Conservation (phyloP, 1,140 invertebrate species). For the Phymorhynchus buccinoides region DNA sequence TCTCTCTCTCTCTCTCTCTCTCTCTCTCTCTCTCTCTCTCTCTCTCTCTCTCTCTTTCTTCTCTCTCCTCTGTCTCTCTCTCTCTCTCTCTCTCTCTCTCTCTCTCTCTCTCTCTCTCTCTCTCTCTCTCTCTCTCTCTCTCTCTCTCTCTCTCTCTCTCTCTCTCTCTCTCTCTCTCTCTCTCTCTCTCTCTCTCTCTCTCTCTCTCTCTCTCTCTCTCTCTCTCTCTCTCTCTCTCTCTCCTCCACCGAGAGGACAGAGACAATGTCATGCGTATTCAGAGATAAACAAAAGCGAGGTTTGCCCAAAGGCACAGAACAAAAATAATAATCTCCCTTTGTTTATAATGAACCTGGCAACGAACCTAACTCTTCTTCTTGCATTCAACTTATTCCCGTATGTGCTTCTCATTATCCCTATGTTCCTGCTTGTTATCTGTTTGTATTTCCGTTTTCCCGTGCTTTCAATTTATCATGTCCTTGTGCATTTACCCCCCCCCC, state of each 20-base stretch:
- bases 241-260: too few relatives aligned
- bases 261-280: too few relatives aligned
- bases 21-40: neutral
- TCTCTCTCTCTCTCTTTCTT: neutral
- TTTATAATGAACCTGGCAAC: too few relatives aligned
- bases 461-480: neutral
- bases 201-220: constrained; percentile 1
- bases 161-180: neutral
- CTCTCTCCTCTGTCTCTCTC: neutral
- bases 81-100: neutral
- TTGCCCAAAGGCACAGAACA: too few relatives aligned
- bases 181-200: neutral
- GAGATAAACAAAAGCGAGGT: too few relatives aligned
- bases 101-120: neutral
- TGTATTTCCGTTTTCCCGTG: neutral
- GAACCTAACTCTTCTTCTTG: neutral
- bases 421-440: too few relatives aligned
- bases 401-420: too few relatives aligned
- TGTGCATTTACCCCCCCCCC: neutral
- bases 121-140: neutral
- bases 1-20: neutral
- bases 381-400: neutral
- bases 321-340: too few relatives aligned
- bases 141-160: neutral
- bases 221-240: constrained; percentile 10